These are phyloP conservation scores for Streptopelia turtur DNA, from an alignment of 2,797 vertebrate genomes.

Conservation along the genomic window DNA sequence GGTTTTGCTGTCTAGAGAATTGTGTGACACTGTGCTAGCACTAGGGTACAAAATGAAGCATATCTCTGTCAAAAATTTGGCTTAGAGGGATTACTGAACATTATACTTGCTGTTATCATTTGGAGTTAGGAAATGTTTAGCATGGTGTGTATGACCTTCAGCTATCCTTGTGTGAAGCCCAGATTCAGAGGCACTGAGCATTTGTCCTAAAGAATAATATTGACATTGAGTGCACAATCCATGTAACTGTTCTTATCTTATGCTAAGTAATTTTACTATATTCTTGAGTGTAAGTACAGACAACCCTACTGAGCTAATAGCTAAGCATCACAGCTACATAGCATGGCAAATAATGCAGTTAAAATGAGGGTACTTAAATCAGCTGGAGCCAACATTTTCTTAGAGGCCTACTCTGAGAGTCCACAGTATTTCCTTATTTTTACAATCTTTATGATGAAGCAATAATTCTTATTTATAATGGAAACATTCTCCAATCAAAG, in stretches of 20 bases:
- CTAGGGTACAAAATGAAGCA: not conserved
- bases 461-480: not conserved
- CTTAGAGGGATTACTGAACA: not conserved
- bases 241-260: not conserved
- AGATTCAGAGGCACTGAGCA: not conserved
- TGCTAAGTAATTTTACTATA: not conserved
- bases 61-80: not conserved
- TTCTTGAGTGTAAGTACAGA: not conserved
- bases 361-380: not conserved
- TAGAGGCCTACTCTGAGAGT: not conserved
- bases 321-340: not conserved
- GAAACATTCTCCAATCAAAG: not conserved
- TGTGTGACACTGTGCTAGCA: not conserved
- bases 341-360: not conserved
- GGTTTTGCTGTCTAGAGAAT: not conserved
- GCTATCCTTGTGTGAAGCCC: not conserved
- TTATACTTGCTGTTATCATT: accelerated
- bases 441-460: not conserved
- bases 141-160: not conserved
- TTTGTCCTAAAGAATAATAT: not conserved
- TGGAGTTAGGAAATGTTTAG: not conserved
- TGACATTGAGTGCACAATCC: not conserved
- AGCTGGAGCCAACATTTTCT: not conserved
- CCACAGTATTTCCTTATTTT: not conserved
- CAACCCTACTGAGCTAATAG: not conserved